Base-by-base conservation (phyloP, 2,113 vertebrate species). In the Labeo rohita region DNA sequence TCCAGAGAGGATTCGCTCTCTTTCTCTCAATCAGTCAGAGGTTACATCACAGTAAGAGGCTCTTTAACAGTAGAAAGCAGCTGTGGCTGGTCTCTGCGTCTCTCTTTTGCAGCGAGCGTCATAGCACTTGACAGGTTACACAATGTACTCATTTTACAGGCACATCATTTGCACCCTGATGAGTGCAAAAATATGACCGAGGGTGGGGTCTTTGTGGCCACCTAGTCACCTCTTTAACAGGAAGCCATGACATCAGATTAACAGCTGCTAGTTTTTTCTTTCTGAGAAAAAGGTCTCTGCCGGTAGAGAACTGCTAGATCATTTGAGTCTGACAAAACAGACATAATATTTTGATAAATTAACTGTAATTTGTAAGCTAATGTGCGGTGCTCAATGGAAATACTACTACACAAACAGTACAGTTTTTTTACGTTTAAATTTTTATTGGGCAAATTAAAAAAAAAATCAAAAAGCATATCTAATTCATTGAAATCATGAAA, bases 141-240 rank as follows among this genome's bases (percentile, higher is more conserved):
- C 87, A 89, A 90, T 90, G 85, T 88, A 80, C 80, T 85, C 76
- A 82, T 87, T 89, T 88, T 88, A 73, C 70, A 76, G 59, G 76
- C 63, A 83, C 23, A 49, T 73, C 75, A 90, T 92, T 92, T 90
- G 89, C 88, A 91, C 89, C 59, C 84, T 83, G 88, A 84, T 87
- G 85, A 89, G 89, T 84, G 81, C 70, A 16, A 73, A 80, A 83
- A 39, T 56, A 59, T 54, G 68, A 86, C 61, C 15, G 4, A 85
- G 34, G 45, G 65, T 49, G 18, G 68, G 49, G 39, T 23, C 4
- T 76, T 82, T 85, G 74, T 56, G 34, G 39, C n/a, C 18, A 43
- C 7, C 18, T 12, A 15, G 28, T 68, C 68, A 49, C n/a, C 47
- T 56, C 47, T 80, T 70, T 59, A 34, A 43, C 83, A 54, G 63